phyloP scores from a whole-genome alignment of 2,888 invertebrate genomes.

The Heteropelma amictum region DNA sequence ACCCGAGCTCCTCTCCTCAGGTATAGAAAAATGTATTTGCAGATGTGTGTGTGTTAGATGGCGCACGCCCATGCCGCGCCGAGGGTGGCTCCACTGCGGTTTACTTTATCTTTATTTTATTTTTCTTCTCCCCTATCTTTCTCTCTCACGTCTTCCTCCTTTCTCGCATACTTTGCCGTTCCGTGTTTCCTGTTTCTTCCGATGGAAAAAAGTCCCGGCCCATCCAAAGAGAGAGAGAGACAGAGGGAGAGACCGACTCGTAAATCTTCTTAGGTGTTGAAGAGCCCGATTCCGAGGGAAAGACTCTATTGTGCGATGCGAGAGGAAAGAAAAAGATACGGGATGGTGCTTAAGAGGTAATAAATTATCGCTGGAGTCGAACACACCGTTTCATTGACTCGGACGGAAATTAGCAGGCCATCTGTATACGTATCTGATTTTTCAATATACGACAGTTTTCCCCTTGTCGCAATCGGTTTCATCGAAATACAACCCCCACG shows the following conservation, averaged over 20 bases:
- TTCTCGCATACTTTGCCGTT: conserved; percentile 22
- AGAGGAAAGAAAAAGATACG: conserved; percentile 4
- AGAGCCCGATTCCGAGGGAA: conserved; percentile 57
- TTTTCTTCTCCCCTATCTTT: conserved; percentile 56
- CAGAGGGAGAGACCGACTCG: conserved; percentile 58
- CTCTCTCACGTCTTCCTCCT: conserved; percentile 22
- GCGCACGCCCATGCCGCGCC: conserved; percentile 73
- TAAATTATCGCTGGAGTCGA: conserved; percentile 20
- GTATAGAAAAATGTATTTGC: conserved; percentile 6
- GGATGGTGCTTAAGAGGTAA: too few relatives aligned
- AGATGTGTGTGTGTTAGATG: conserved; percentile 59
- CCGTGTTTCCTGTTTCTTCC: conserved; percentile 23
- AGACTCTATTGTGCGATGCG: conserved; percentile 49
- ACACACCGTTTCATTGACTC: conserved; percentile 23
- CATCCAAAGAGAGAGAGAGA: not conserved
- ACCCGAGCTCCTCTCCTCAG: conserved; percentile 62
- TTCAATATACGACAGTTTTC: not conserved
- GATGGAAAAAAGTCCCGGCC: conserved; percentile 31
- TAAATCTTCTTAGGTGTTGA: conserved; percentile 72
- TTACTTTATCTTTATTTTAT: conserved; percentile 61
- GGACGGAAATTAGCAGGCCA: not conserved
- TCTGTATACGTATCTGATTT: not conserved
- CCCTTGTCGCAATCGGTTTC: too few relatives aligned
- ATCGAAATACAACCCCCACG: too few relatives aligned
- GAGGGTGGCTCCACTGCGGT: conserved; percentile 75